phyloP scores from a whole-genome alignment of 1,140 invertebrate genomes.

The Musca vetustissima region DNA sequence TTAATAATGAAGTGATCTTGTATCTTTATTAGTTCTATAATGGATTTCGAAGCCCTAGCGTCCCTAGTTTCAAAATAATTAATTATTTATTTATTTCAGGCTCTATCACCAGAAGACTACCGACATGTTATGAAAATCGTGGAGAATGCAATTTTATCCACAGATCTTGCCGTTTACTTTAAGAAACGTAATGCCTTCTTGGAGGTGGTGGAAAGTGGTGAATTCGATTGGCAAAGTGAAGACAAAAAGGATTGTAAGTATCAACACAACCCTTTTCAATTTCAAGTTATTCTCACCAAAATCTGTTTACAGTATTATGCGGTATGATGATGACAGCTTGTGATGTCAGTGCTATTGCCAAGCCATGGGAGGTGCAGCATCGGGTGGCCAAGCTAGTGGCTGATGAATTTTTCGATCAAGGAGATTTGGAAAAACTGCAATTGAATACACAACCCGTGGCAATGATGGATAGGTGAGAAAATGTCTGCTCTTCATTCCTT shows the following conservation, averaged over 20 bases:
- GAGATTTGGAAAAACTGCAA: conserved; percentile 90
- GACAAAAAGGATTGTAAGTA: conserved; percentile 84
- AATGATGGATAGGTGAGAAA: conserved; percentile 61
- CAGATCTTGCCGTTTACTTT: conserved; percentile 95
- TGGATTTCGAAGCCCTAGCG: too few relatives aligned
- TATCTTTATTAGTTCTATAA: too few relatives aligned
- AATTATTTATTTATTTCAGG: too few relatives aligned
- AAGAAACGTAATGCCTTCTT: conserved; percentile 90
- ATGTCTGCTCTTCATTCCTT: not conserved
- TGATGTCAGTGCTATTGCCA: conserved; percentile 95
- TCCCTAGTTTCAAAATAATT: too few relatives aligned
- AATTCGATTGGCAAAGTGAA: conserved; percentile 89
- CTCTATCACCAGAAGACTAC: conserved; percentile 85
- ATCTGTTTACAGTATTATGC: conserved; percentile 70
- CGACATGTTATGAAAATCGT: conserved; percentile 86
- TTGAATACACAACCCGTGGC: conserved; percentile 92
- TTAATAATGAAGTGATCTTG: too few relatives aligned
- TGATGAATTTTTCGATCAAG: conserved; percentile 96
- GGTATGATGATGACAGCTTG: conserved; percentile 99
- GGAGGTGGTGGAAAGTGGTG: conserved; percentile 84
- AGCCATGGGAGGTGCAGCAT: conserved; percentile 96
- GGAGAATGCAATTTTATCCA: conserved; percentile 91
- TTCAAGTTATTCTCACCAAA: not conserved
- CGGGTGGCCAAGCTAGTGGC: conserved; percentile 92
- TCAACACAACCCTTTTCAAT: not conserved